phyloP scores from a whole-genome alignment of 2,888 invertebrate species.

The Agrilus mali region DNA sequence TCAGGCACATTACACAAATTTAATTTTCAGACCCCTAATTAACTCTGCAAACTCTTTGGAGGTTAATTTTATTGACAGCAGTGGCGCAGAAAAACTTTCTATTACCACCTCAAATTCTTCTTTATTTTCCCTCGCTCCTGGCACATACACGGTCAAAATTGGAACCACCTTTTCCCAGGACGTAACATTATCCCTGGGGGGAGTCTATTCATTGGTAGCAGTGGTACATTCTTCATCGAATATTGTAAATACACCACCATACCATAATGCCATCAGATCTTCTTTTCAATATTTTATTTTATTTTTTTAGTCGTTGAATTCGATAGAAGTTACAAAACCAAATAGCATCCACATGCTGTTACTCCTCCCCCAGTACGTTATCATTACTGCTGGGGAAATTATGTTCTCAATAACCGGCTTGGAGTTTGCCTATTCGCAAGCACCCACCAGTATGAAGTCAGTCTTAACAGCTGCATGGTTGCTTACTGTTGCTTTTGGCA shows the following conservation, averaged over 20 bases:
- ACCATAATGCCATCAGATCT: too few relatives aligned
- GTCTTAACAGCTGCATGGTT: slow-evolving; percentile 87
- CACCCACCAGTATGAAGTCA: slow-evolving; percentile 88
- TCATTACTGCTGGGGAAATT: slow-evolving; percentile 88
- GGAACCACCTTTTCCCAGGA: slow-evolving; percentile 12
- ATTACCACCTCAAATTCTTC: neutral
- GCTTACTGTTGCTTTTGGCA: slow-evolving; percentile 86
- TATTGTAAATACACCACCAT: slow-evolving; percentile 31
- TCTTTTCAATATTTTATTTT: too few relatives aligned
- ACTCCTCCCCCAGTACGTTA: slow-evolving; percentile 84
- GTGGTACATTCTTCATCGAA: slow-evolving; percentile 29
- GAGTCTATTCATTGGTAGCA: slow-evolving; percentile 49
- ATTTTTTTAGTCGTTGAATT: slow-evolving; percentile 20
- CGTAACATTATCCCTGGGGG: slow-evolving; percentile 41
- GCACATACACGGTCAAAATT: slow-evolving; percentile 8
- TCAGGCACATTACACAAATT: slow-evolving; percentile 19
- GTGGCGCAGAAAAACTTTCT: neutral
- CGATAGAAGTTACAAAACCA: slow-evolving; percentile 45
- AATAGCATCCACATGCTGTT: slow-evolving; percentile 71
- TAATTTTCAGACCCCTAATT: slow-evolving; percentile 11
- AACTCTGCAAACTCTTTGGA: neutral
- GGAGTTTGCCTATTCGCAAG: slow-evolving; percentile 92
- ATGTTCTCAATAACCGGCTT: slow-evolving; percentile 94
- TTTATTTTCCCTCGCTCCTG: slow-evolving; percentile 8
- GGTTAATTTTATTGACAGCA: neutral